Base-by-base conservation (phyloP, 2,113 vertebrate genomes). In the Solea solea region DNA sequence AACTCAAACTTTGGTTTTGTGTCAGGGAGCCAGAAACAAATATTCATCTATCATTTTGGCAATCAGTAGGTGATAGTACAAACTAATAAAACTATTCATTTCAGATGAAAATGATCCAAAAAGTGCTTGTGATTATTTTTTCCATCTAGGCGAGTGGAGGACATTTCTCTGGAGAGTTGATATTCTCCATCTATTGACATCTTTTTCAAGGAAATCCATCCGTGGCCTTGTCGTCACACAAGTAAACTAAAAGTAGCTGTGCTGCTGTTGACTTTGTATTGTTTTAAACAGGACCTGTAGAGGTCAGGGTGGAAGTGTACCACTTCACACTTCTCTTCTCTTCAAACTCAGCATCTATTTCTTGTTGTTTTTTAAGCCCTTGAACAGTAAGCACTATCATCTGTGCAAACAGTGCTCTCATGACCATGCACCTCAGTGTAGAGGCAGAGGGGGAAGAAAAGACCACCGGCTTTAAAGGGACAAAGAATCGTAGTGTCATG, bases 121-220 rank as follows among this genome's bases (percentile, higher is more conserved):
- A 45, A 39, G n/a, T 9, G 7, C 14, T 16, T 60, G 10, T 48
- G 27, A 44, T 53, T 6, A 9, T 3, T 52, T 11, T 5, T 27
- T 2, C 59, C 11, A 45, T 66, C 25, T 41, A 54, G 45, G 53
- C 58, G 11, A 50, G 8, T 52, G 46, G 52, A 68, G 58, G 39
- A 56, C 39, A 39, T 61, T 66, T 72, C 28, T 28, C 50, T n/a
- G 16, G 27, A 49, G 40, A 10, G 16, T 44, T 44, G 14, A 69
- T 51, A 12, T 48, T 53, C 10, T 59, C 28, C 15, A 2, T 51
- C 12, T 42, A 40, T 64, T 75, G 44, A 64, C 11, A 59, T 59
- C 4, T 53, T 45, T 62, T 27, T 61, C 13, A 45, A 53, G 41
- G 7, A 10, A 54, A 25, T 50, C 54, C 27, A 64, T 50, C 13